Evolutionary conservation across 2,113 vertebrate genomes (phyloP), one percentile per base, ranked within the genome.

Genomic region (Apaloderma vittatum): DNA sequence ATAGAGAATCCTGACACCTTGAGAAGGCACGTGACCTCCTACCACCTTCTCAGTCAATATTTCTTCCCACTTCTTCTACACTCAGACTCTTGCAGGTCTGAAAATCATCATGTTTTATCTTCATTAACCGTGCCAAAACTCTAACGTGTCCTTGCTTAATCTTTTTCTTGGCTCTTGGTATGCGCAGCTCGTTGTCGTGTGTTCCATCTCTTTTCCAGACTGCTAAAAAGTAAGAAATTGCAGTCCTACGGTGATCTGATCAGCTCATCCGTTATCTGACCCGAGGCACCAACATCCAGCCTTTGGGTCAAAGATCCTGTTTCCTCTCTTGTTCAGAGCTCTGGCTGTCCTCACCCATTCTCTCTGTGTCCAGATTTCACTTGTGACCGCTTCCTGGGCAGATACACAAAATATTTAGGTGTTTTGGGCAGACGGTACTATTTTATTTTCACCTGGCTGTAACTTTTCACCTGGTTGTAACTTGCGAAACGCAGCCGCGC

Each of bases 371-470:
- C 23, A 9, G 40, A 19, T 23, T 61, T 61, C n/a, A 2, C 11
- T 75, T 13, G 2, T 51, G n/a, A 29, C 15, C 3, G 0, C 54
- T 66, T 88, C 49, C 16, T 8, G 34, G 46, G 43, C 2, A 85
- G n/a, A 30, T 17, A 27, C 2, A 19, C 37, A 24, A 65, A 87
- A 61, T 19, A 88, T 52, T 74, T 21, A 8, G 54, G 76, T 63
- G 34, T 88, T 85, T 63, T 2, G 15, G 34, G 37, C 65, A 55
- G 37, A 2, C 36, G 19, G 22, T 4, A 0, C 61, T 63, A 0
- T 12, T 5, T 37, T 58, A 12, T 66, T 88, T 54, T 76, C 80
- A 36, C 24, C 43, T 49, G 32, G 12, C 37, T 78, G 70, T 87
- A 46, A 30, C 63, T 66, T 66, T 48, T 34, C 43, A n/a, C 29